These are phyloP conservation scores for Hoplias malabaricus DNA, from an alignment of 2,113 vertebrate species.

Conservation along the genomic window DNA sequence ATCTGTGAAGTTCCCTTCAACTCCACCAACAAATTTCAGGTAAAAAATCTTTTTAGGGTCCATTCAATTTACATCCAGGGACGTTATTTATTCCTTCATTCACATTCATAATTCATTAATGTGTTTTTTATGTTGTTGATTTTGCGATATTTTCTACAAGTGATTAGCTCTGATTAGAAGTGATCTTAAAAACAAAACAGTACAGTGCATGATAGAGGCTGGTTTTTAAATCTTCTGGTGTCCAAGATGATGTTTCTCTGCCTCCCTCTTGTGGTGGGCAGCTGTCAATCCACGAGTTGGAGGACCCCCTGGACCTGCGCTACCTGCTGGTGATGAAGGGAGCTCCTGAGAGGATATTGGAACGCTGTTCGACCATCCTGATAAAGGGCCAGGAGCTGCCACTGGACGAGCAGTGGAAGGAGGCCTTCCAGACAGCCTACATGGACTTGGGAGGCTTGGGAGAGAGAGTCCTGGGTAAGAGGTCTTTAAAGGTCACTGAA, in stretches of 20 bases:
- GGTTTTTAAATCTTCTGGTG: background rate
- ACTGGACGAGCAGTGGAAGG: conserved; percentile 87
- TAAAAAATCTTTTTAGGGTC: no score
- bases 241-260: background rate
- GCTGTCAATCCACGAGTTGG: conserved; percentile 88
- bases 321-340: conserved; percentile 94
- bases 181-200: no score
- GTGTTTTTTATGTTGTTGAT: no score
- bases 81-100: background rate
- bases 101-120: no score
- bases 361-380: conserved; percentile 85
- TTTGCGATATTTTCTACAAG: no score
- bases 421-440: conserved; percentile 89
- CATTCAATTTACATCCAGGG: no score
- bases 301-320: conserved; percentile 86
- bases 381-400: conserved; percentile 88
- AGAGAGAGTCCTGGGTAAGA: conserved; percentile 80
- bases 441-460: conserved; percentile 86
- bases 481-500: background rate
- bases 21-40: conserved; percentile 80
- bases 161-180: no score
- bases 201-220: no score
- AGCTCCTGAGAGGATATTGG: conserved; percentile 87
- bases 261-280: conserved; percentile 50
- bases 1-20: conserved; percentile 91